phyloP scores from a whole-genome alignment of 2,113 vertebrate genomes.

The Nicator chloris region DNA sequence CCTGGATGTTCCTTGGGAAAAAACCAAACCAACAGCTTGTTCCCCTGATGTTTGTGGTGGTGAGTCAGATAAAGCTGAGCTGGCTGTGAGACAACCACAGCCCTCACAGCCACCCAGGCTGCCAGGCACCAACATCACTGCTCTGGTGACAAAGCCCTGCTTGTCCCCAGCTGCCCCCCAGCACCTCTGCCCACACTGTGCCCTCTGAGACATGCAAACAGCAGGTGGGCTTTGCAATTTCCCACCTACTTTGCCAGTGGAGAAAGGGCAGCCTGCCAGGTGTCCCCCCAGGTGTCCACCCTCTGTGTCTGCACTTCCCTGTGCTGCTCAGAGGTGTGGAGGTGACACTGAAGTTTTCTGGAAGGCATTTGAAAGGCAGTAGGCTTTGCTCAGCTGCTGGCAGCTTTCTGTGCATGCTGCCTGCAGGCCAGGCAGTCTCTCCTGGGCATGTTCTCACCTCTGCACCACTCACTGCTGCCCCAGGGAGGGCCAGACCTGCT shows the following conservation, averaged over 20 bases:
- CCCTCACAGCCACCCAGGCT: not conserved
- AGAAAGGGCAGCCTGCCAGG: not conserved
- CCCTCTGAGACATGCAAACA: fast-evolving
- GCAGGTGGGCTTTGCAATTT: not conserved
- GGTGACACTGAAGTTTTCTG: fast-evolving
- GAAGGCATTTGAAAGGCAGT: not conserved
- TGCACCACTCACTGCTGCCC: fast-evolving
- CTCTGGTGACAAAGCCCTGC: not conserved
- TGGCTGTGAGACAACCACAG: not conserved
- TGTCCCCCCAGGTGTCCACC: fast-evolving
- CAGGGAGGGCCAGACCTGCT: not conserved
- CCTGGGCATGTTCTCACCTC: not conserved
- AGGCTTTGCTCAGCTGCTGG: not conserved
- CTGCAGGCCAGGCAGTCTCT: not conserved
- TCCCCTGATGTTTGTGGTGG: fast-evolving
- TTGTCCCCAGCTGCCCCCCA: not conserved
- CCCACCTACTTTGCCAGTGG: not conserved
- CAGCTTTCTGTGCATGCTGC: not conserved
- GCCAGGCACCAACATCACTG: fast-evolving
- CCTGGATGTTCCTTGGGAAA: not conserved
- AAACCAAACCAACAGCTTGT: not conserved
- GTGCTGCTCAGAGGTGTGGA: not conserved
- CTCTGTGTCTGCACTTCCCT: not conserved
- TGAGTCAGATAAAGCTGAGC: not conserved
- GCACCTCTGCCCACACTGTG: fast-evolving